Conservation (phyloP, 1,140 invertebrate species). For the Eriosoma lanigerum region DNA sequence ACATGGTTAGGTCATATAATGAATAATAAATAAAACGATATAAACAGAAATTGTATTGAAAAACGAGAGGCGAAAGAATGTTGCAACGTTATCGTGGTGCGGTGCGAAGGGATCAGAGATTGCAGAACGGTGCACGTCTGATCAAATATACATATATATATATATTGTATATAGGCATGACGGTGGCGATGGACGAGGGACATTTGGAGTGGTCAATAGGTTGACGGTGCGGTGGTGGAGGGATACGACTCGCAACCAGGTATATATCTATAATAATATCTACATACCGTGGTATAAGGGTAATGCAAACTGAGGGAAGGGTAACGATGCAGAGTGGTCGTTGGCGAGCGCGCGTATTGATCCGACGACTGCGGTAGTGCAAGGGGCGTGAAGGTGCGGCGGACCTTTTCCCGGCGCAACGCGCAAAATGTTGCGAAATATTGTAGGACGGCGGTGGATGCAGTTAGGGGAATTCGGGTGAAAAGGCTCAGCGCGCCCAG, state of each 20-base stretch:
- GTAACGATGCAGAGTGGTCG: neutral
- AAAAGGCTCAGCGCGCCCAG: neutral
- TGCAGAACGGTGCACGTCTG: too few species aligned
- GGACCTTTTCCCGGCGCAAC: neutral
- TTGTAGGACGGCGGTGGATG: neutral
- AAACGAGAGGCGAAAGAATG: too few species aligned
- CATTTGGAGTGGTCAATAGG: conserved; percentile 22
- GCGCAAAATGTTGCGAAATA: conserved; percentile 44
- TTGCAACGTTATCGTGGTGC: too few species aligned
- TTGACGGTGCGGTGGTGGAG: neutral
- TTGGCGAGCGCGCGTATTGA: conserved; percentile 6
- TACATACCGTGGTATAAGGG: neutral
- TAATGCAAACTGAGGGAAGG: too few species aligned
- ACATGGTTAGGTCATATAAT: too few species aligned
- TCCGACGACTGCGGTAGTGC: neutral
- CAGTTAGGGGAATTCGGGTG: neutral
- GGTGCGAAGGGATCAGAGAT: too few species aligned
- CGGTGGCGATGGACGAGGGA: neutral
- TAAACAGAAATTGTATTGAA: too few species aligned
- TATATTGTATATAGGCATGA: too few species aligned
- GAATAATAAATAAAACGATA: too few species aligned
- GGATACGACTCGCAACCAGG: neutral
- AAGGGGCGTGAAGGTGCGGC: neutral
- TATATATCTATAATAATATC: neutral
- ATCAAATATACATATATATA: too few species aligned